phyloP scores from a whole-genome alignment of 2,888 invertebrate species.

The Fragum sueziense region DNA sequence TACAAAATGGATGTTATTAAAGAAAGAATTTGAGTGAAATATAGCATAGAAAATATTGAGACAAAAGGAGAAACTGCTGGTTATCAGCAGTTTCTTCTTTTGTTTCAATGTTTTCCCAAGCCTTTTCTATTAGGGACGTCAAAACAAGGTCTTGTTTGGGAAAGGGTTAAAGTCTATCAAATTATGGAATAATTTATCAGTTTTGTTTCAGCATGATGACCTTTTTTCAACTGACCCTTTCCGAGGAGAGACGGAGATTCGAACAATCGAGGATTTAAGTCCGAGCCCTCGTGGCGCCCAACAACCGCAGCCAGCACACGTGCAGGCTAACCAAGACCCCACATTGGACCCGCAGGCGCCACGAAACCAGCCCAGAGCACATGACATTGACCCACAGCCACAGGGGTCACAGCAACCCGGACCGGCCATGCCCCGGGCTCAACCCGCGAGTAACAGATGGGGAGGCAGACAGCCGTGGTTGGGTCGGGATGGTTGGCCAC shows the following conservation, averaged over 20 bases:
- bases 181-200: neutral
- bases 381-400: neutral
- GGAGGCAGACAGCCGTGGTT: conserved; percentile 4
- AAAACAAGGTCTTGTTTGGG: no score
- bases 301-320: neutral
- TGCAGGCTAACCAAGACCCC: neutral
- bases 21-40: no score
- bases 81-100: no score
- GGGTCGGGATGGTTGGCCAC: conserved; percentile 7
- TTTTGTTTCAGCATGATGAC: conserved; percentile 13
- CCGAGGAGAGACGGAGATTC: neutral
- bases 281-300: neutral
- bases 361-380: neutral
- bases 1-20: no score
- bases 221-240: conserved; percentile 23
- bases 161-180: no score
- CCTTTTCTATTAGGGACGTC: no score
- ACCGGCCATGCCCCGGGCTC: neutral
- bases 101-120: no score
- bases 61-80: no score
- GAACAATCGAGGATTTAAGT: conserved; percentile 5
- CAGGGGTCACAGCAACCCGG: neutral
- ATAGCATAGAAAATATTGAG: neutral
- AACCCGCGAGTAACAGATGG: neutral
- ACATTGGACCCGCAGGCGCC: neutral